A percentile compares a stretch with the other conserved stretches of the same genome.
Conservation (phyloP, 2,888 invertebrate species). For the Drosophila niveifrons region DNA sequence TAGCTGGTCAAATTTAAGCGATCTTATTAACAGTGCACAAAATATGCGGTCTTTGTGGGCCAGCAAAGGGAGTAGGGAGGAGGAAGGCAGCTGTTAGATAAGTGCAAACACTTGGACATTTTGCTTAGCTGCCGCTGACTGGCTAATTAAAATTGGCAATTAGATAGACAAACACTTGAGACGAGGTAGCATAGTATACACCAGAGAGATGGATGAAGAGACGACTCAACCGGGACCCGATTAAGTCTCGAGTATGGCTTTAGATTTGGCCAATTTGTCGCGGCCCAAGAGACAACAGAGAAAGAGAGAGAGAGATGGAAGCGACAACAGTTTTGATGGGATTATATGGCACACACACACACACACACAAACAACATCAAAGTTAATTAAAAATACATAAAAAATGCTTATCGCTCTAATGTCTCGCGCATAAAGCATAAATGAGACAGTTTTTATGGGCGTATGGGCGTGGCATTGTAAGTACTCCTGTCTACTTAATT, state of each 20-base stretch:
- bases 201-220: conserved; percentile 7
- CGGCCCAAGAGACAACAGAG: not conserved
- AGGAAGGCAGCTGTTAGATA: not conserved
- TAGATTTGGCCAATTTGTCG: conserved; percentile 50
- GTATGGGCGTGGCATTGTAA: conserved; percentile 44
- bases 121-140: conserved; percentile 35
- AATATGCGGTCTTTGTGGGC: conserved; percentile 6
- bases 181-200: conserved; percentile 25
- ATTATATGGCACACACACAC: conserved; percentile 35
- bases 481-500: conserved; percentile 68
- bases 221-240: conserved; percentile 24
- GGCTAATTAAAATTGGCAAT: conserved; percentile 75
- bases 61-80: not conserved
- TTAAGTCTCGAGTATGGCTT: conserved; percentile 43
- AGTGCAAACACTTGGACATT: conserved; percentile 47
- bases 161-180: conserved; percentile 74
- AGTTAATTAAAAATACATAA: conserved; percentile 80
- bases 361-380: conserved; percentile 50
- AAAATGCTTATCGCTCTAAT: conserved; percentile 64
- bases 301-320: not conserved
- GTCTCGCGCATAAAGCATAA: conserved; percentile 46
- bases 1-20: conserved; percentile 43
- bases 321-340: conserved; percentile 32
- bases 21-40: conserved; percentile 46
- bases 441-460: conserved; percentile 24